Base-by-base conservation (phyloP, 1,140 invertebrate genomes). In the Apis laboriosa region DNA sequence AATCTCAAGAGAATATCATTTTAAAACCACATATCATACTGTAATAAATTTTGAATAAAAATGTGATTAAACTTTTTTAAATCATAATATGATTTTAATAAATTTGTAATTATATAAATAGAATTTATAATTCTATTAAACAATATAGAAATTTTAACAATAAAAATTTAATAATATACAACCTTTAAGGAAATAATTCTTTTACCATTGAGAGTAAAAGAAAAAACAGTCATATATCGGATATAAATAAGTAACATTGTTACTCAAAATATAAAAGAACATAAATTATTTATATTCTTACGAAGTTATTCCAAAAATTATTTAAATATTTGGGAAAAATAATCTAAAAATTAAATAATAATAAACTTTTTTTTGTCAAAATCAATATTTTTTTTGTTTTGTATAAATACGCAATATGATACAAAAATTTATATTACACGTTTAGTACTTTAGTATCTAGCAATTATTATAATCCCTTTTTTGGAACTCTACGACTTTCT, bases 151-250 rank as follows among this genome's bases (percentile, higher is more conserved):
- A 60, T 21, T 24, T 12, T 60, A 74, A 74, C 72, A 60, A 56
- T 58, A 74, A 74, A 74, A 58, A 74, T 74, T 60, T 21, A 74
- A 74, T 28, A 60, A 74, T n/a, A 19, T 60, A 60, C 34, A 74
- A 60, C 34, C 21, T 72, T 72, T 28, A 72, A 72, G 5, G 34
- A 17, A 56, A 72, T 21, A 56, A 13, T 19, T 17, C 51, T 19
- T 72, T 56, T 28, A 11, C 34, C 8, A 7, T n/a, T n/a, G 28
- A 17, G 3, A 34, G 21, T 34, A 58, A 34, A 56, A 74, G 28
- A n/a, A 17, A 43, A 73, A 73, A 73, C 34, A 75, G 7, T 28
- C 17, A 28, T 49, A 28, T 49, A 51, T 8, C 13, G 28, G 11
- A 28, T 56, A 49, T 58, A 77, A 76, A 64, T 63, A 28, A 76